Evolutionary conservation across 2,888 invertebrate genomes (phyloP).

Genomic region (Pollenia griseotomentosa): DNA sequence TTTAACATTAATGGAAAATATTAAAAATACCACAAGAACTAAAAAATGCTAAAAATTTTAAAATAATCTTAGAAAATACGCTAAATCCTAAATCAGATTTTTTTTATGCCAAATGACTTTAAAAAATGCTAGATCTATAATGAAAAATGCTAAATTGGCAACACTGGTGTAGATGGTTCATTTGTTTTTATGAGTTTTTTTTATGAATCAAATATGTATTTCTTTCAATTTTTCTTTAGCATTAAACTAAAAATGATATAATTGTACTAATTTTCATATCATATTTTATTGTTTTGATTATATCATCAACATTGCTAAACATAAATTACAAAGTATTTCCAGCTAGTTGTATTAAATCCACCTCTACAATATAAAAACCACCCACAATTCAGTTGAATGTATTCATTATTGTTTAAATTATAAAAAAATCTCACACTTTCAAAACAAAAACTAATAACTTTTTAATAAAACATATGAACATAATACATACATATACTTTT

Average conservation of each 20-base stretch:
- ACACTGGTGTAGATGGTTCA: no score
- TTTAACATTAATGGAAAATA: no score
- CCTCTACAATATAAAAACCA: neutral
- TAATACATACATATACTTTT: neutral
- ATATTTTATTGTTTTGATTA: slow-evolving; percentile 33
- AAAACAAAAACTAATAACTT: neutral
- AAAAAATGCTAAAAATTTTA: no score
- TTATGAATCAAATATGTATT: no score
- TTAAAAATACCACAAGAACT: no score
- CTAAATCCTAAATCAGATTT: no score
- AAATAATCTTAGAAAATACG: no score
- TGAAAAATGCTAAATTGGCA: no score
- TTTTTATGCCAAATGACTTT: no score
- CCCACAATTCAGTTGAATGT: neutral
- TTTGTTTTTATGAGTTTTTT: no score
- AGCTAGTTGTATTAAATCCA: neutral
- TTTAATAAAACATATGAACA: neutral
- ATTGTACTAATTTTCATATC: neutral
- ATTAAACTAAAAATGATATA: neutral
- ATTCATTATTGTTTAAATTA: slow-evolving; percentile 17
- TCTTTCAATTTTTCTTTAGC: no score
- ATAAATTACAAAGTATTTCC: slow-evolving; percentile 5
- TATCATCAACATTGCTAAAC: slow-evolving; percentile 29
- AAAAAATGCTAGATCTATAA: no score
- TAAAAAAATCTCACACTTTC: neutral